phyloP scores from a whole-genome alignment of 2,888 invertebrate species.

The Caenorhabditis sulstoni region DNA sequence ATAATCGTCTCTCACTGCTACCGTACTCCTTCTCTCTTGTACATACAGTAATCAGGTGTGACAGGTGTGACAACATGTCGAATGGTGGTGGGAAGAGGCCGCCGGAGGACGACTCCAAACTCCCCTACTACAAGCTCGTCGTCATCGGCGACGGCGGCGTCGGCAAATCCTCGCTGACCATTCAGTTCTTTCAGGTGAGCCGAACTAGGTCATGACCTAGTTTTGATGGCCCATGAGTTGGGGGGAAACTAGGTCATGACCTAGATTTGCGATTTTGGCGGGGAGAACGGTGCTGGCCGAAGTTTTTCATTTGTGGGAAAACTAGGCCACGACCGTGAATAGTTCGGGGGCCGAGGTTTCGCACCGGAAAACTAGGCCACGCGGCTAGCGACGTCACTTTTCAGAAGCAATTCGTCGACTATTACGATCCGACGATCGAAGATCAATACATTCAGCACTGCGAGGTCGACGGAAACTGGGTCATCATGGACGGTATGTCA shows the following conservation, averaged over 20 bases:
- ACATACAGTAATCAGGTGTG: not conserved
- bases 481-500: conserved; percentile 77
- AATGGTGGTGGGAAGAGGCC: conserved; percentile 68
- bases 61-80: conserved; percentile 23
- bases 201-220: no score
- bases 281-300: no score
- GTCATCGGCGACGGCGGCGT: conserved; percentile 78
- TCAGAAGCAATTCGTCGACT: conserved; percentile 90
- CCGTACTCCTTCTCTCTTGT: no score
- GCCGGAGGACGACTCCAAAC: conserved; percentile 75
- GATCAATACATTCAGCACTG: conserved; percentile 95
- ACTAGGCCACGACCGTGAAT: no score
- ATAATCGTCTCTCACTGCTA: not conserved
- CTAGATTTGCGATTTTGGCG: no score
- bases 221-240: no score
- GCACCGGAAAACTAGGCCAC: no score
- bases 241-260: no score
- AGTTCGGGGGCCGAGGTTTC: no score
- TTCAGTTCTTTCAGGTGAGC: conserved; percentile 90
- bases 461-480: conserved; percentile 92
- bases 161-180: conserved; percentile 94
- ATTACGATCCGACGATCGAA: conserved; percentile 96
- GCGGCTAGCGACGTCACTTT: no score
- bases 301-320: no score
- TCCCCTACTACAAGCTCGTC: conserved; percentile 77